phyloP scores from a whole-genome alignment of 2,797 vertebrate species.

The Cossypha caffra region DNA sequence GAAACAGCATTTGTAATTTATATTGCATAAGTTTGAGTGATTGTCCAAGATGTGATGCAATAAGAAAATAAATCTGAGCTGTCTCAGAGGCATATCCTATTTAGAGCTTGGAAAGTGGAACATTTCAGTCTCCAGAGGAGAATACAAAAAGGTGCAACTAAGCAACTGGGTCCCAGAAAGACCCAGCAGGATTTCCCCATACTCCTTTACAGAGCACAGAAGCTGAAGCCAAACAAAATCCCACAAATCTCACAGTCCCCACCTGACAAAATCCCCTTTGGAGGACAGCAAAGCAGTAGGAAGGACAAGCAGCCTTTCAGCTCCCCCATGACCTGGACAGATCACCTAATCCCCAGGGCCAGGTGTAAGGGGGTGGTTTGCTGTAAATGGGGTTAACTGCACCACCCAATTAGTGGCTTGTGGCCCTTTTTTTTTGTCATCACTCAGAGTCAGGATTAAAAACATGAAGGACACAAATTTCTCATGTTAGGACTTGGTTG shows the following conservation, averaged over 20 bases:
- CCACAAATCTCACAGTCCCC: not conserved
- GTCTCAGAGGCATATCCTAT: not conserved
- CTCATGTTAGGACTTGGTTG: no score
- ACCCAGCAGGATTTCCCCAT: not conserved
- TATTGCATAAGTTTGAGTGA: not conserved
- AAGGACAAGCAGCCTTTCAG: not conserved
- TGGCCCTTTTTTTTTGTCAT: no score
- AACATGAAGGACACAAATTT: no score
- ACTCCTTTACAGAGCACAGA: accelerated
- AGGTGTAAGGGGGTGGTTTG: not conserved
- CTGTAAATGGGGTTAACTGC: no score
- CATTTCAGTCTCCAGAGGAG: not conserved
- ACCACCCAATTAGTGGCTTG: no score
- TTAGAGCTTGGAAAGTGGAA: not conserved
- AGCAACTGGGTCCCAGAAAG: not conserved
- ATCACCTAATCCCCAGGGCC: accelerated
- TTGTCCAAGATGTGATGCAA: not conserved
- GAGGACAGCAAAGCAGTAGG: not conserved
- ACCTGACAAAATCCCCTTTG: not conserved
- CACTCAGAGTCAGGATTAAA: no score
- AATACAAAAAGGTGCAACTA: not conserved
- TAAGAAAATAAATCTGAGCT: not conserved
- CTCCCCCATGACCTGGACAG: not conserved
- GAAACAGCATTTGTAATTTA: not conserved
- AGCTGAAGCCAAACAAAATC: not conserved